phyloP scores from a whole-genome alignment of 2,888 invertebrate species.

The Ecliptopera silaceata region DNA sequence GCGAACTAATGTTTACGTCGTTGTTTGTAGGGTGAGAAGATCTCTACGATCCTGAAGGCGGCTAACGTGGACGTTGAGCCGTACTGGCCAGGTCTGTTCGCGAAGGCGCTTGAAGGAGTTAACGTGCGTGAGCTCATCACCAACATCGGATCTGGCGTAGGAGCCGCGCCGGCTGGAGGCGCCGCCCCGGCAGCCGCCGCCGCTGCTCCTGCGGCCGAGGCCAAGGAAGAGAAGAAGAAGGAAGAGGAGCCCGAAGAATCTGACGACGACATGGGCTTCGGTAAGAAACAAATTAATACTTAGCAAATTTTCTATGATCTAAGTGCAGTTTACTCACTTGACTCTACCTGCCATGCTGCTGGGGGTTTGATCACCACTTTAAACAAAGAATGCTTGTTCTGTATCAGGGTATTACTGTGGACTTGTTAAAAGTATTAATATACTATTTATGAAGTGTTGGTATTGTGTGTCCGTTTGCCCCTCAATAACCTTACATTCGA shows the following conservation, averaged over 20 bases:
- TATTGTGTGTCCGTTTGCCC: too few species aligned
- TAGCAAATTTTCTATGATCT: too few species aligned
- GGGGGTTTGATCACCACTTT: too few species aligned
- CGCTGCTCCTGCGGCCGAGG: slow-evolving; percentile 86
- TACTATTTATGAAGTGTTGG: too few species aligned
- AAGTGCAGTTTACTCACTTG: too few species aligned
- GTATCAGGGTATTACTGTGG: too few species aligned
- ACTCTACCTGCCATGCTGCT: too few species aligned
- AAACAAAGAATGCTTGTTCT: too few species aligned
- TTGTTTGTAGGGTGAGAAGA: slow-evolving; percentile 93
- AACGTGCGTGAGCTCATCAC: slow-evolving; percentile 97
- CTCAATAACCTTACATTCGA: too few species aligned
- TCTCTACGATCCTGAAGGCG: slow-evolving; percentile 97
- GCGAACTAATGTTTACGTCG: slow-evolving; percentile 23
- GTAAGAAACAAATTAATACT: too few species aligned
- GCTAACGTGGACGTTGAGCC: slow-evolving; percentile 98
- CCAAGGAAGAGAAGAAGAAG: slow-evolving; percentile 90
- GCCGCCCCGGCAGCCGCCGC: slow-evolving; percentile 86
- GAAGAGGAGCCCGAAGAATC: slow-evolving; percentile 91
- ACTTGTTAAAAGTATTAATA: too few species aligned
- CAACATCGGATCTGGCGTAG: slow-evolving; percentile 95
- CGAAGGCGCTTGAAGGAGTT: slow-evolving; percentile 97
- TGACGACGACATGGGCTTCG: slow-evolving; percentile 97
- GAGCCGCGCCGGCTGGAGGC: slow-evolving; percentile 90
- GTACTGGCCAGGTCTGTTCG: slow-evolving; percentile 99